These are phyloP conservation scores for Diplolepis rosae DNA, from an alignment of 2,888 invertebrate genomes.

Conservation along the genomic window DNA sequence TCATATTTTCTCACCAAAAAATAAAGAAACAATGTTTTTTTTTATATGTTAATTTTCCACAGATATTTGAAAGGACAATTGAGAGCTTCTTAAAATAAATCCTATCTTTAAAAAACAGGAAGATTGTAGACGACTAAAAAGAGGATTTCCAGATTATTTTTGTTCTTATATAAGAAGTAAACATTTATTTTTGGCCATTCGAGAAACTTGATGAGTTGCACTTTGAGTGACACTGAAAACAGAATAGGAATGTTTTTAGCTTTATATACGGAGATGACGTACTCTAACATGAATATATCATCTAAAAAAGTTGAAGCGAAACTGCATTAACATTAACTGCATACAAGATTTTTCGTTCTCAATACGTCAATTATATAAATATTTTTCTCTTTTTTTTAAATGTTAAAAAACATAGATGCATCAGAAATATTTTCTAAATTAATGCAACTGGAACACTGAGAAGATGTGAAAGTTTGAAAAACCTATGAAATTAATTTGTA, in stretches of 20 bases:
- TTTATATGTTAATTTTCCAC: background rate
- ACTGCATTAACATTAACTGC: constrained; percentile 3
- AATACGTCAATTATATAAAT: background rate
- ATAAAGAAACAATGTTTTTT: background rate
- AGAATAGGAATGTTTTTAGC: constrained; percentile 7
- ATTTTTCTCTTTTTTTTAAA: background rate
- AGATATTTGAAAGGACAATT: background rate
- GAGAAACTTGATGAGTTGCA: background rate
- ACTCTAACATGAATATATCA: background rate
- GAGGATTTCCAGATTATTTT: background rate
- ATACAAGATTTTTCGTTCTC: background rate
- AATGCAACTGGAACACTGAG: background rate
- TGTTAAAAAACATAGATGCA: background rate
- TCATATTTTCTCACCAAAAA: background rate
- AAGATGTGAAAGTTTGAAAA: background rate
- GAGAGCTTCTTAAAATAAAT: background rate
- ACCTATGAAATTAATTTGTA: background rate
- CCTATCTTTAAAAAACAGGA: background rate
- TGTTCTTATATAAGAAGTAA: background rate
- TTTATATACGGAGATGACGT: constrained; percentile 13
- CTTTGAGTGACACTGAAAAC: constrained; percentile 15
- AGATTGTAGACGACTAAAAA: background rate
- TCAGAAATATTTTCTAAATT: background rate
- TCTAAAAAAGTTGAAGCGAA: background rate
- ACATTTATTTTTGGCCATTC: constrained; percentile 10